These are phyloP conservation scores for Lochmaea capreae DNA, from an alignment of 2,888 invertebrate genomes.

Conservation along the genomic window DNA sequence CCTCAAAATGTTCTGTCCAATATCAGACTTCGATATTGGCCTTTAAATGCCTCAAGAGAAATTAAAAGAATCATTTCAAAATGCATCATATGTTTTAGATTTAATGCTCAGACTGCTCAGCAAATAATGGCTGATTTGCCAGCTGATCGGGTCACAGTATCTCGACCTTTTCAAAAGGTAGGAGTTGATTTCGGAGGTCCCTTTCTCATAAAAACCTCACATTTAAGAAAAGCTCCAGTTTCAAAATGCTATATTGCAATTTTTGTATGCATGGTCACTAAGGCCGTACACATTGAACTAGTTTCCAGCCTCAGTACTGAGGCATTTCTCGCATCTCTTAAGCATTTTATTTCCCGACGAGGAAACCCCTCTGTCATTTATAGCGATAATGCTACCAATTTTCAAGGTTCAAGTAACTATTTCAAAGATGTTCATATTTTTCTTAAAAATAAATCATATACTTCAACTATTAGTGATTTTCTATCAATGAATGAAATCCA, in stretches of 20 bases:
- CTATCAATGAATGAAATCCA: not conserved
- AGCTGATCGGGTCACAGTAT: slow-evolving; percentile 19
- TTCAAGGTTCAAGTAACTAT: slow-evolving; percentile 5
- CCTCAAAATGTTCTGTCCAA: slow-evolving; percentile 19
- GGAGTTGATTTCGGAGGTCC: slow-evolving; percentile 53
- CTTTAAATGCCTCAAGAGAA: slow-evolving; percentile 22
- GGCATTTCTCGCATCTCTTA: slow-evolving; percentile 1
- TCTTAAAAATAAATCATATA: not conserved
- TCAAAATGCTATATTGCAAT: slow-evolving; percentile 52
- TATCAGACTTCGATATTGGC: slow-evolving; percentile 25
- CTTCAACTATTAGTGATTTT: no score
- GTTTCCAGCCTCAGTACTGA: slow-evolving; percentile 4
- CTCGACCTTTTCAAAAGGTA: slow-evolving; percentile 32
- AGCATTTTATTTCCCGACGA: slow-evolving; percentile 7
- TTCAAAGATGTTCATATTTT: slow-evolving; percentile 8
- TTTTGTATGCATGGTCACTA: slow-evolving; percentile 52
- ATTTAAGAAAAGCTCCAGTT: slow-evolving; percentile 37
- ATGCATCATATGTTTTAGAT: slow-evolving; percentile 28
- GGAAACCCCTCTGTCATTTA: not conserved
- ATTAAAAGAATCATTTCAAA: slow-evolving; percentile 9
- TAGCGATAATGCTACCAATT: slow-evolving; percentile 25
- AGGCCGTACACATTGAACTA: slow-evolving; percentile 24
- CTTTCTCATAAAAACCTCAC: slow-evolving; percentile 41
- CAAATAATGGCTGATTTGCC: slow-evolving; percentile 45
- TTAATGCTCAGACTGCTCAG: not conserved